Evolutionary conservation across 1,140 invertebrate species (phyloP), one percentile per base, ranked within the genome.

Genomic region (Drosophila littoralis): DNA sequence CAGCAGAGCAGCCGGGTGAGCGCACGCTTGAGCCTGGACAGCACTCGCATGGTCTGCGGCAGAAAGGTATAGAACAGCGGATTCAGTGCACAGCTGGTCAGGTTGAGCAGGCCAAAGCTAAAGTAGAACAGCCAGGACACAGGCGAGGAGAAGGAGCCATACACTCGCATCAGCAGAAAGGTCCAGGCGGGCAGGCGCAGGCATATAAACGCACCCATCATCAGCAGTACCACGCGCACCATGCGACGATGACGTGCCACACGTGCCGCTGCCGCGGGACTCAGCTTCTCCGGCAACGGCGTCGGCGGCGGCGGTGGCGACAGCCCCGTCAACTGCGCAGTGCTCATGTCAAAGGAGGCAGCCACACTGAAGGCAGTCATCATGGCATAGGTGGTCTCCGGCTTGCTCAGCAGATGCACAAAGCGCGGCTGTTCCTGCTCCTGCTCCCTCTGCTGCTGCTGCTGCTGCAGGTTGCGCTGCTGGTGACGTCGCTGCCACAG

Each of bases 61-160:
- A 94, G 81, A 73, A 94, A 95, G 0, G 93, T 93, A 66, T 94
- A 95, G 2, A 95, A 81, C 35, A 94, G 92, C 2, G 94, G 94
- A 92, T 95, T 94, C 3, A 94, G 32, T 1, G 92, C 92, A 22
- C 93, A 93, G 54, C 93, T 94, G 3, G 93, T 43, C 6, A 94
- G 71, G 17, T 93, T 93, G 7, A 95, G 69, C 6, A 93, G 79
- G 6, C 93, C 93, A 7, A 94, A 92, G 4, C 79, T 57, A 51
- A 93, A 93, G 70, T 93, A 92, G 6, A 94, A 69, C 38, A 94
- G 82, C 93, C 93, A 94, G 74, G 88, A 91, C 5, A 83, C 57
- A 8, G 65, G 79, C 13, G 77, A 81, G 1, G 79, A 81, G 4
- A 92, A 76, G 13, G 72, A 73, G 2, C 88, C 68, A 43, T 92